Evolutionary conservation across 1,140 invertebrate species (phyloP).

Genomic region (Psilanteris sp.): DNA sequence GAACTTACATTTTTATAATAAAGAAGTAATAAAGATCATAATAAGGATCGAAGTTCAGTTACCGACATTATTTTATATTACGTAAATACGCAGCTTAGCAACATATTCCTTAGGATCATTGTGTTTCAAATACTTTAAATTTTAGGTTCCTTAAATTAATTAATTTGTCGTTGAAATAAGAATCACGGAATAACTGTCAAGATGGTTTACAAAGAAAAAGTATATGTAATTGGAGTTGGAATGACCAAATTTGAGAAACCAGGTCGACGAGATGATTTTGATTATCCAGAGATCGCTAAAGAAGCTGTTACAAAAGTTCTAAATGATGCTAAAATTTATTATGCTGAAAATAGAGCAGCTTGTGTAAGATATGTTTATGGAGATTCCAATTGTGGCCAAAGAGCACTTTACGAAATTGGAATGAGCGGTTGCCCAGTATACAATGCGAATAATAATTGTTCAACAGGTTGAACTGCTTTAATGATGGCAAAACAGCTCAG

Average conservation of each 20-base stretch:
- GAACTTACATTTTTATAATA: too few species aligned
- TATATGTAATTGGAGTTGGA: constrained; percentile 97
- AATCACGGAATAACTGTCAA: too few species aligned
- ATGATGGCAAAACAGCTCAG: constrained; percentile 94
- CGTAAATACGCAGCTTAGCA: too few species aligned
- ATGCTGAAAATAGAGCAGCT: constrained; percentile 91
- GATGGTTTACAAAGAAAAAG: constrained; percentile 81
- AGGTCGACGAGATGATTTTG: constrained; percentile 87
- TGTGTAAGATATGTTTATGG: constrained; percentile 97
- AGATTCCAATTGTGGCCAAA: constrained; percentile 97
- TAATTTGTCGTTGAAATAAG: too few species aligned
- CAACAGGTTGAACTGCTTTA: constrained; percentile 96
- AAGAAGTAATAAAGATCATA: too few species aligned
- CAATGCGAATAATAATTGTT: constrained; percentile 99
- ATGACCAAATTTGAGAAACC: constrained; percentile 99
- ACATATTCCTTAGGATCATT: too few species aligned
- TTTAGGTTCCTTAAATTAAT: too few species aligned
- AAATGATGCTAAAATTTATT: constrained; percentile 90
- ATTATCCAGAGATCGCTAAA: constrained; percentile 97
- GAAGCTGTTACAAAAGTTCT: constrained; percentile 95
- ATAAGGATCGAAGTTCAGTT: too few species aligned
- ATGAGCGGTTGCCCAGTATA: constrained; percentile 98
- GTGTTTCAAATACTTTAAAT: too few species aligned
- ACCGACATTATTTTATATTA: too few species aligned
- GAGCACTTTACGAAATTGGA: constrained; percentile 95